Conservation (phyloP, 2,888 invertebrate species). For the Acanthococcus lagerstroemiae region DNA sequence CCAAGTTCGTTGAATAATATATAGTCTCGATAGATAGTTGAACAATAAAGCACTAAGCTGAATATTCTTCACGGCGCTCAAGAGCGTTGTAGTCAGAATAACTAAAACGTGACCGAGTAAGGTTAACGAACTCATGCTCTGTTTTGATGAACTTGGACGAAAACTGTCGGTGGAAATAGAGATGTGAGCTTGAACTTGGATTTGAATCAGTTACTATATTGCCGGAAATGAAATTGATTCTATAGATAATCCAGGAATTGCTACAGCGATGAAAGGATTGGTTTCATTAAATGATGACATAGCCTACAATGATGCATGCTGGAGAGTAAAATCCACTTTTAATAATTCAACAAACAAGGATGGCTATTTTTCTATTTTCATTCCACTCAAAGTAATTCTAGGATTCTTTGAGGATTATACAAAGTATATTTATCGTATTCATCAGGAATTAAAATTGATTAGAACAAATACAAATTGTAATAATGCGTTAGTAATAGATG, state of each 20-base stretch:
- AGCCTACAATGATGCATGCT: slow-evolving; percentile 1
- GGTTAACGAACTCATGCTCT: too few species aligned
- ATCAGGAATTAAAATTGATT: not conserved
- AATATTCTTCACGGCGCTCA: too few species aligned
- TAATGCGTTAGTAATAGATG: slow-evolving; percentile 1
- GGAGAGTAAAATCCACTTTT: slow-evolving; percentile 13
- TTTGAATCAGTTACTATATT: slow-evolving; percentile 12
- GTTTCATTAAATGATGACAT: slow-evolving; percentile 10
- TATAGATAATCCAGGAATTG: slow-evolving; percentile 6
- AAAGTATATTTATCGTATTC: not conserved
- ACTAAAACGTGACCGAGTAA: too few species aligned
- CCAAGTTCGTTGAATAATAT: not conserved
- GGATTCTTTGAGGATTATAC: not conserved
- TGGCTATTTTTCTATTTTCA: not conserved
- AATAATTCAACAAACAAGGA: not conserved
- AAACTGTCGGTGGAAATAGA: too few species aligned
- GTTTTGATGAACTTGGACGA: too few species aligned
- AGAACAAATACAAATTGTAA: not conserved
- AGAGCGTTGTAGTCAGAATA: too few species aligned
- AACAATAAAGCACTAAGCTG: too few species aligned
- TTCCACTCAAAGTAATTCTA: not conserved
- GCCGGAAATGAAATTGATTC: slow-evolving; percentile 12
- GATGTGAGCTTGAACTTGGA: too few species aligned
- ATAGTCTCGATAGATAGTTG: too few species aligned
- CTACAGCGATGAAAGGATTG: slow-evolving; percentile 8